Evolutionary conservation across 2,888 invertebrate species (phyloP).

Genomic region (Brachylomia viminalis): DNA sequence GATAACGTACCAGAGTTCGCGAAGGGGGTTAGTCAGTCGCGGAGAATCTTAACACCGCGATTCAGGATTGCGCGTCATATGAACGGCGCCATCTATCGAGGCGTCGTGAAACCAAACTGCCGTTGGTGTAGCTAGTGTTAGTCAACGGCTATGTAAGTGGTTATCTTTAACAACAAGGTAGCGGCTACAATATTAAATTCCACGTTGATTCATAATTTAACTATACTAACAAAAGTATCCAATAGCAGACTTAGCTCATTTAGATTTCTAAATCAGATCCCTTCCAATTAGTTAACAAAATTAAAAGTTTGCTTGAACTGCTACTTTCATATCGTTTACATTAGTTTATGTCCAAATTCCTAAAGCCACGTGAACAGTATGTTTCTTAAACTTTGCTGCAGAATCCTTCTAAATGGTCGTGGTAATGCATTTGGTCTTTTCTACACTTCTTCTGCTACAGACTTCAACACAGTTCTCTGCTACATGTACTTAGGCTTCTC

Average conservation of each 20-base stretch:
- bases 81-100: conserved; percentile 20
- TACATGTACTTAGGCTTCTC: no score
- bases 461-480: background rate
- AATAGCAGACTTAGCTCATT: background rate
- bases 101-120: background rate
- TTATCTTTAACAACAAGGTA: background rate
- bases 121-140: background rate
- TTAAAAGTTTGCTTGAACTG: background rate
- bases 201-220: background rate
- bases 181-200: background rate
- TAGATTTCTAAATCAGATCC: no score
- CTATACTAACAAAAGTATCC: no score
- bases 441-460: background rate
- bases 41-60: background rate
- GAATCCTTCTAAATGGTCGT: background rate
- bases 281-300: background rate
- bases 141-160: background rate
- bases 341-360: background rate
- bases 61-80: background rate
- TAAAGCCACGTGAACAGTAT: background rate
- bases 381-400: background rate
- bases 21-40: background rate
- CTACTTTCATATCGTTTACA: background rate
- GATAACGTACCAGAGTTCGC: background rate
- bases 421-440: background rate